Base-by-base conservation (phyloP, 64 coral and sea anemone genomes). In the Montipora sp. region DNA sequence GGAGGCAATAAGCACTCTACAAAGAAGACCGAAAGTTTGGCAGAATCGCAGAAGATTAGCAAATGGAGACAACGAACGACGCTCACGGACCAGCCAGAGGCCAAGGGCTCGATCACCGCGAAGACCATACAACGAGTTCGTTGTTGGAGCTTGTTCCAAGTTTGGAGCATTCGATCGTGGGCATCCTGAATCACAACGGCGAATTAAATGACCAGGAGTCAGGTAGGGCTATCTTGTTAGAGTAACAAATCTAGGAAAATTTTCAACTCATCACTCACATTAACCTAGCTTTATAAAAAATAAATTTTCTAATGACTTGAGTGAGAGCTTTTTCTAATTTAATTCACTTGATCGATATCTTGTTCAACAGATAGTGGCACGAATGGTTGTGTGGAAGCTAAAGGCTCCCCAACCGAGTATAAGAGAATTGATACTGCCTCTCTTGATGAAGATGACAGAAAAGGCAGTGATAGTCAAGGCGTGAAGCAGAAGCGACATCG, bases 221-320 rank as follows among this genome's bases (percentile, higher is more conserved):
- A 87, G 95, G 95, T 98, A 98, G 14, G 83, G 77, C 94, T 88
- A 98, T 92, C 89, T 98, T 98, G 95, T 94, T 97, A 97, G 84
- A 88, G 92, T 88, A 93, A 87, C 91, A 80, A 88, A 87, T 93
- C 59, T 77, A 91, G 59, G 83, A 88, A 89, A 90, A 91, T 91
- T 94, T 97, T 97, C 80, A 79, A 50, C 83, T 94, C 88, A 97
- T 97, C 95, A 97, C 79, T 72, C 89, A 96, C 95, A 97, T 97
- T 97, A 97, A 97, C 89, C 83, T 75, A 84, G 67, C 84, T 77
- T 97, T 97, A 97, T 94, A 94, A 97, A 97, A 97, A 91, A 85
- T 91, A 97, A 92, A 91, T 94, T 91, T 94, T 97, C 95, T 97
- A 97, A 97, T 97, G 95, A 97, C 94, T 88, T 94, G 71, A 90